phyloP scores from a whole-genome alignment of 2,888 invertebrate genomes.

The Drosophila borealis region DNA sequence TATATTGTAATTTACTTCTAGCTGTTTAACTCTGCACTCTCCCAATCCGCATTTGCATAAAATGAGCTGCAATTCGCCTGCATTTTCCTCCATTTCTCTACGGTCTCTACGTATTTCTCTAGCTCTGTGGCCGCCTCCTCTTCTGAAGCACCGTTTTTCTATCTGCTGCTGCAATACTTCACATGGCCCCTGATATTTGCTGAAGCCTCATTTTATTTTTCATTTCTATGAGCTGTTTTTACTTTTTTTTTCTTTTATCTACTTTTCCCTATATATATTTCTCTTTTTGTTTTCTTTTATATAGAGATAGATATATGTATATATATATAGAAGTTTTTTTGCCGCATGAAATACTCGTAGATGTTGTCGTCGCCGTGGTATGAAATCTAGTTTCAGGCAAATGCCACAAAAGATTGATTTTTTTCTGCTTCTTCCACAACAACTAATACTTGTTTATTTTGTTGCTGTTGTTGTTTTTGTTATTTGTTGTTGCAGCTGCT shows the following conservation, averaged over 20 bases:
- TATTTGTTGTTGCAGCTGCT: conserved; percentile 21
- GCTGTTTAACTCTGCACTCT: conserved; percentile 14
- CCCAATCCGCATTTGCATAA: conserved; percentile 25
- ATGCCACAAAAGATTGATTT: conserved; percentile 78
- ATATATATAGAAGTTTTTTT: conserved; percentile 24
- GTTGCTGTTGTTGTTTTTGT: conserved; percentile 33
- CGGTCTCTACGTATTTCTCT: neutral
- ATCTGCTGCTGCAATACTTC: conserved; percentile 34
- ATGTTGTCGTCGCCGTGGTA: conserved; percentile 49
- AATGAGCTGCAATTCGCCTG: conserved; percentile 20
- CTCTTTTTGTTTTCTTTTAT: conserved; percentile 23
- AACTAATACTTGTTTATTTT: conserved; percentile 39
- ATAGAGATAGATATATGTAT: neutral
- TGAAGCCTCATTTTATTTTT: conserved; percentile 63
- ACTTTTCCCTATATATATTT: neutral
- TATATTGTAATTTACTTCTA: conserved; percentile 11
- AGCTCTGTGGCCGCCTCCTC: neutral
- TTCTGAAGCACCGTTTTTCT: conserved; percentile 10
- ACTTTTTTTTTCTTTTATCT: conserved; percentile 28
- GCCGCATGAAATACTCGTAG: conserved; percentile 60
- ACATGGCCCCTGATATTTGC: conserved; percentile 61
- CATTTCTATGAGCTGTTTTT: conserved; percentile 38
- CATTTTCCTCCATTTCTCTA: conserved; percentile 1
- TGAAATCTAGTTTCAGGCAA: conserved; percentile 73
- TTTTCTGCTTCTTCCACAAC: conserved; percentile 42